Base-by-base conservation (phyloP, 2,113 vertebrate species). In the Cephalopholis sonnerati region DNA sequence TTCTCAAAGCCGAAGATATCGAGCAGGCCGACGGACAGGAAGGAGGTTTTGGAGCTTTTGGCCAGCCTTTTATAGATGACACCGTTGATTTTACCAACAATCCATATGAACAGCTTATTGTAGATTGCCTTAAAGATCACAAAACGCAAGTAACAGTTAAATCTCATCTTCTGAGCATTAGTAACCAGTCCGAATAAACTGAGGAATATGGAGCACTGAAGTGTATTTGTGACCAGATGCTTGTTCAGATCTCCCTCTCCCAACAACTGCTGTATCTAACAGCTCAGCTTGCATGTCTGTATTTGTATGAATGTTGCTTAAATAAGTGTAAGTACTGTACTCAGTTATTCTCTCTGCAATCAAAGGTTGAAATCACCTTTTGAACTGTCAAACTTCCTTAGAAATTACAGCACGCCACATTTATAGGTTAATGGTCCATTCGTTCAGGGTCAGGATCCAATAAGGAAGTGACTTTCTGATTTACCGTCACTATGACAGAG, bases 1-100 rank as follows among this genome's bases (percentile, higher is more conserved):
- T 99, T 99, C 95, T 99, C 98, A 94, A 99, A 99, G 54, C 98
- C 98, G 89, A 99, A 99, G 91, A 99, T 99, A 62, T 99, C 98
- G n/a, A 99, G 92, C 51, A 99, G 94, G 25, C 98, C 98, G 8
- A 99, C 95, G 80, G 97, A 96, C 25, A 94, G 94, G 59, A 25
- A 85, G 17, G 74, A 84, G 10, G 85, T 81, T 84, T 90, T 92
- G 61, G 91, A 32, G 54, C 89, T 87, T 46, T 92, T 87, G 20
- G 85, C 65, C n/a, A 94, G 0, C 7, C 86, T 91, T 1, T 95
- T 96, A 79, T 95, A 94, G 92, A 97, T 97, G 9, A 96, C 95
- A 11, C 86, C 82, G 81, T 99, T 99, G 83, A 99, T 97, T 90
- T 97, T 99, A 66, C 90, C 94, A 75, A 98, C 97, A 0, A 99